Percentiles rank a stretch among this genome's conserved stretches.
These are phyloP conservation scores for Anhinga anhinga DNA, from an alignment of 2,113 vertebrate species.

Conservation along the genomic window DNA sequence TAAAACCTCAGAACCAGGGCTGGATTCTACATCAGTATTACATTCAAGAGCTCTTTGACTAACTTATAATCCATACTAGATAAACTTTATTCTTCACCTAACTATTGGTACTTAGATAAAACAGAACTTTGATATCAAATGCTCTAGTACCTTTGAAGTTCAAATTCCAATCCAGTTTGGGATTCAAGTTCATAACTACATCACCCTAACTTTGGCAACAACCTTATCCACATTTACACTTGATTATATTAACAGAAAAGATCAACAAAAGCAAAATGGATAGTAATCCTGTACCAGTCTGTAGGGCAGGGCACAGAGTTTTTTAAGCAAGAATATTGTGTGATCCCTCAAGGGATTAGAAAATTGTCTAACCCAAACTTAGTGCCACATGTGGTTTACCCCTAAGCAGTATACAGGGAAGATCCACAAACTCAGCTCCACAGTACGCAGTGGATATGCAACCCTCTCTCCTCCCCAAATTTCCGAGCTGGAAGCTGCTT, in stretches of 20 bases:
- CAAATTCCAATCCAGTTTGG: not conserved
- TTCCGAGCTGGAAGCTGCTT: not conserved
- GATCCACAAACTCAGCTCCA: not conserved
- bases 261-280: not conserved
- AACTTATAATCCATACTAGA: not conserved
- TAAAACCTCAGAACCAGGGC: not conserved
- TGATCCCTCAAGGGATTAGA: not conserved
- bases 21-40: not conserved
- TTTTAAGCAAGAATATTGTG: not conserved
- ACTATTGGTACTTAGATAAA: not conserved
- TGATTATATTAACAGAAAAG: not conserved
- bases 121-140: not conserved
- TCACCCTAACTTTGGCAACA: not conserved
- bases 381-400: not conserved
- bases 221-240: not conserved
- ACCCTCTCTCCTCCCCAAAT: not conserved
- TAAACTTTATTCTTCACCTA: not conserved
- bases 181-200: not conserved
- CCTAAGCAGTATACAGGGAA: not conserved
- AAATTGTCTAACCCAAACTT: not conserved
- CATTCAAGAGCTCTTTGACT: not conserved
- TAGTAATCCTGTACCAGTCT: not conserved
- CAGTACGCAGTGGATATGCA: not conserved
- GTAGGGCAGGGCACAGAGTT: not conserved
- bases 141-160: not conserved